These are phyloP conservation scores for Spea bombifrons DNA, from an alignment of 2,113 vertebrate genomes.

Conservation along the genomic window DNA sequence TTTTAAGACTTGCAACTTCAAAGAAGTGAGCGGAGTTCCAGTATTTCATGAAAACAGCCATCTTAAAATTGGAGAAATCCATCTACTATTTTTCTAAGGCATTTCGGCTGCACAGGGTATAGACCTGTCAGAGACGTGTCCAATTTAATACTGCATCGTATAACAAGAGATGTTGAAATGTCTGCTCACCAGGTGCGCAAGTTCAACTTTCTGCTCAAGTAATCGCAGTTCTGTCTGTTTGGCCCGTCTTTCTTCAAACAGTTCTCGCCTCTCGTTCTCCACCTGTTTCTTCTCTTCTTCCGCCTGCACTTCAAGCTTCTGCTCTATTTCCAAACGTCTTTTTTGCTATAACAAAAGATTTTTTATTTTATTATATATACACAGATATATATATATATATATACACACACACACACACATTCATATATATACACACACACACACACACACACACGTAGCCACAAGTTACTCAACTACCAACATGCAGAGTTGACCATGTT, in stretches of 20 bases:
- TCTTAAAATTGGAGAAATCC: no score
- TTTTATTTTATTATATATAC: no score
- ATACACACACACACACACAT: no score
- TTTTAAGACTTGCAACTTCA: not conserved
- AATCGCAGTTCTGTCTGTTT: slow-evolving; percentile 96
- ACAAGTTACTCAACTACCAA: not conserved
- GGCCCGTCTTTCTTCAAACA: slow-evolving; percentile 94
- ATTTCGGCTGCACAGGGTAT: no score
- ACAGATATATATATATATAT: no score
- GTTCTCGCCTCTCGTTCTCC: slow-evolving; percentile 88
- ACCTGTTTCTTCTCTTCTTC: slow-evolving; percentile 93
- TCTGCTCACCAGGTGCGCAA: slow-evolving; percentile 87
- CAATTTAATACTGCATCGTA: no score
- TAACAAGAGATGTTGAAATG: slow-evolving; percentile 27
- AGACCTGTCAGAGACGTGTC: no score
- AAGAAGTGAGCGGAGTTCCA: not conserved
- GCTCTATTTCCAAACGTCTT: slow-evolving; percentile 91
- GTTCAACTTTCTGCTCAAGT: slow-evolving; percentile 96
- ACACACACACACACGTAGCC: not conserved
- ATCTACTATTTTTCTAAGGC: no score
- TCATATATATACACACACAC: no score
- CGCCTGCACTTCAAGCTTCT: slow-evolving; percentile 96
- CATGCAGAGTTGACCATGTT: no score
- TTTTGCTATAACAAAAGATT: slow-evolving; percentile 81
- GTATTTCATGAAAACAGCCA: no score